Conservation (phyloP, 2,797 vertebrate species). For the Phyllotis vaccarum region DNA sequence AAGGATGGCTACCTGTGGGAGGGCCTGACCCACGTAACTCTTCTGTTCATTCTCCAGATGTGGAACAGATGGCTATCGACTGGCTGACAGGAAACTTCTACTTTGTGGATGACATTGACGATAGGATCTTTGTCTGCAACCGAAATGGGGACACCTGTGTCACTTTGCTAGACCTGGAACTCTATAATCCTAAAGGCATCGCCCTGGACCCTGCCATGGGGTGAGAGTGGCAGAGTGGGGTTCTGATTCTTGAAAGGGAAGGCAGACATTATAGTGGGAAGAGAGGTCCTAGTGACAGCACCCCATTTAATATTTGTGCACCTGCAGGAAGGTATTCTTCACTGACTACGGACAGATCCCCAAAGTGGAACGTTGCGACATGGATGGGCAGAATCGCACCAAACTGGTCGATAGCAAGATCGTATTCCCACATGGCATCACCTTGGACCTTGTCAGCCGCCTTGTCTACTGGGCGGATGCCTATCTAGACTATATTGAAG, state of each 20-base stretch:
- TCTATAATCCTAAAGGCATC: conserved; percentile 98
- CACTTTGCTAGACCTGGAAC: conserved; percentile 96
- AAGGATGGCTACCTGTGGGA: neutral
- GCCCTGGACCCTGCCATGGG: conserved; percentile 97
- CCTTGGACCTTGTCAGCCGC: conserved; percentile 95
- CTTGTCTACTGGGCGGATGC: conserved; percentile 98
- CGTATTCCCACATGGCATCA: conserved; percentile 97
- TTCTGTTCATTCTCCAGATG: conserved; percentile 88
- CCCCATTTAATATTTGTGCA: neutral
- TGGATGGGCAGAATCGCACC: conserved; percentile 98
- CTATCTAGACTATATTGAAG: conserved; percentile 98
- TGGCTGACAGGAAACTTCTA: conserved; percentile 99
- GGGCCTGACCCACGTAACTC: conserved; percentile 25
- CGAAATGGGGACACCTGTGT: conserved; percentile 96
- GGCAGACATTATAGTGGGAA: neutral
- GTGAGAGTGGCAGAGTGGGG: conserved; percentile 85
- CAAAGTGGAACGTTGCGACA: conserved; percentile 97
- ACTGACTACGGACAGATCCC: conserved; percentile 98
- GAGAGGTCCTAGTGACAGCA: neutral
- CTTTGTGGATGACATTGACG: conserved; percentile 98
- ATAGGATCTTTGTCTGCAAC: conserved; percentile 98
- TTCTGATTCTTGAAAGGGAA: neutral
- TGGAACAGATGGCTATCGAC: conserved; percentile 99
- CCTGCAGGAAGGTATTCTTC: conserved; percentile 96
- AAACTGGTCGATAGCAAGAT: conserved; percentile 99